These are phyloP conservation scores for Luehdorfia chinensis DNA, from an alignment of 1,140 invertebrate species.

Conservation along the genomic window DNA sequence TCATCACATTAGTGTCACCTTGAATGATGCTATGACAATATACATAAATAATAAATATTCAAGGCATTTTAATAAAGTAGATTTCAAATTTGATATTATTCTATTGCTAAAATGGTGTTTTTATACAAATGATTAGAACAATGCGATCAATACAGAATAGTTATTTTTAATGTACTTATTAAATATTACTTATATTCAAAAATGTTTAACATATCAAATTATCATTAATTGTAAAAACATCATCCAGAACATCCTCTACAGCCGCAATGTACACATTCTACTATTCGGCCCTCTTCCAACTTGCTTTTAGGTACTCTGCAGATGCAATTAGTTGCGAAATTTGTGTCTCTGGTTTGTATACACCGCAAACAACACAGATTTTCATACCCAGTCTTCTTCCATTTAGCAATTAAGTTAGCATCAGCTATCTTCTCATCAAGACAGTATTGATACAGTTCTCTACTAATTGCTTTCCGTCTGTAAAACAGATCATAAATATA, in stretches of 20 bases:
- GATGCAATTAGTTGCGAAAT: slow-evolving; percentile 99
- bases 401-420: slow-evolving; percentile 98
- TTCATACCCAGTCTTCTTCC: slow-evolving; percentile 99
- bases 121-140: too few relatives aligned
- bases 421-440: slow-evolving; percentile 98
- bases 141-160: too few relatives aligned
- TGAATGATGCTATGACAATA: too few relatives aligned
- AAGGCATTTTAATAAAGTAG: too few relatives aligned
- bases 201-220: too few relatives aligned
- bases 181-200: too few relatives aligned
- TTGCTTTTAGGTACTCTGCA: slow-evolving; percentile 99
- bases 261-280: slow-evolving; percentile 98
- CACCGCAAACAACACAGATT: slow-evolving; percentile 99
- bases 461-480: slow-evolving; percentile 96
- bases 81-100: too few relatives aligned
- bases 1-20: too few relatives aligned
- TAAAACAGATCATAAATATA: slow-evolving; percentile 99
- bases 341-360: slow-evolving; percentile 98
- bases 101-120: too few relatives aligned
- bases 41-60: too few relatives aligned
- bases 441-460: slow-evolving; percentile 98
- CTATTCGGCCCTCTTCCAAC: slow-evolving; percentile 97
- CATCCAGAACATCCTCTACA: slow-evolving; percentile 96
- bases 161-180: too few relatives aligned
- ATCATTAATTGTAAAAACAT: not conserved